Conservation (phyloP, 2,113 vertebrate genomes). For the Vombatus ursinus region DNA sequence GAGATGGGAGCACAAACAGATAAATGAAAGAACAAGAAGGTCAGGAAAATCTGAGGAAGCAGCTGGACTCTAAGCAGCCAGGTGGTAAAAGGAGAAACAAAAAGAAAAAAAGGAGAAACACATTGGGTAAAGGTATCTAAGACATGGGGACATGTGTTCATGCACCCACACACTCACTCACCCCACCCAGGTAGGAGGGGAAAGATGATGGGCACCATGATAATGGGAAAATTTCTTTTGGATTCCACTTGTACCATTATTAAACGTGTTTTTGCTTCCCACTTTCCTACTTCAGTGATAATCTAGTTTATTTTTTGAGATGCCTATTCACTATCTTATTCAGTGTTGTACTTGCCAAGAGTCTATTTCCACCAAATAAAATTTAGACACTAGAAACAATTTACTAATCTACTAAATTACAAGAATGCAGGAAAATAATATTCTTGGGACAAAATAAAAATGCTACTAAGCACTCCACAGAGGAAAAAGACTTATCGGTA, state of each 20-base stretch:
- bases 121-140: neutral
- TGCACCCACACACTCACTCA: neutral
- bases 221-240: neutral
- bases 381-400: neutral
- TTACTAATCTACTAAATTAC: neutral
- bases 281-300: neutral
- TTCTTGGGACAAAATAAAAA: neutral
- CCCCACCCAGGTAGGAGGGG: too few species aligned
- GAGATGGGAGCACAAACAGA: neutral
- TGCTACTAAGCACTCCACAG: neutral
- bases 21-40: neutral
- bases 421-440: neutral
- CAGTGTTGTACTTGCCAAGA: neutral
- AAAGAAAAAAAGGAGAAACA: neutral
- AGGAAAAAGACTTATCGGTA: neutral
- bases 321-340: too few species aligned
- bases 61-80: neutral
- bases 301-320: neutral
- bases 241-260: neutral
- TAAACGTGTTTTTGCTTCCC: neutral
- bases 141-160: too few species aligned
- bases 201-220: neutral
- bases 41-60: neutral
- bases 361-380: neutral
- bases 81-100: neutral